Evolutionary conservation across 2,888 invertebrate genomes (phyloP).

Genomic region (Drosophila percnosoma): DNA sequence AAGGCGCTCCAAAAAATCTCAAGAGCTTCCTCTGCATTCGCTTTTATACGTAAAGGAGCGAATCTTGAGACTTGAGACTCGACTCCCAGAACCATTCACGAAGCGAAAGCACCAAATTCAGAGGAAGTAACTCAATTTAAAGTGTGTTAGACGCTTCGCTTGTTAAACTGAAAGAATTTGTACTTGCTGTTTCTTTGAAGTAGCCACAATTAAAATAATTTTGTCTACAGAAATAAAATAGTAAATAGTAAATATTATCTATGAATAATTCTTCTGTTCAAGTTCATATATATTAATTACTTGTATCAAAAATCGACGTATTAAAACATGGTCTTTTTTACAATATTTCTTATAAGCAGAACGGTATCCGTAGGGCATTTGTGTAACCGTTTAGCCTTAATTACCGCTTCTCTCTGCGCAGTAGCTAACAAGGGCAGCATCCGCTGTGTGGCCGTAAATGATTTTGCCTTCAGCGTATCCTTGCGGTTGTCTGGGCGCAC

Average conservation of each 20-base stretch:
- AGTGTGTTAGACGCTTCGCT: conserved; percentile 12
- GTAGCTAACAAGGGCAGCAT: neutral
- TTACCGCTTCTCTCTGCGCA: conserved; percentile 3
- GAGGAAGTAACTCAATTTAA: conserved; percentile 40
- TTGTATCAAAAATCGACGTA: neutral
- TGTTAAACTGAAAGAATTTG: neutral
- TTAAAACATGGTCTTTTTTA: neutral
- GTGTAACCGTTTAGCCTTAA: neutral
- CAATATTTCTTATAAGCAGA: neutral
- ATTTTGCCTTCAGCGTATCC: conserved; percentile 45
- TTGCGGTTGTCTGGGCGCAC: conserved; percentile 40
- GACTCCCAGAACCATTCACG: conserved; percentile 53
- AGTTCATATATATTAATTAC: neutral
- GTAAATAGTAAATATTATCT: neutral
- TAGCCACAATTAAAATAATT: neutral
- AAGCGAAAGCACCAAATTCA: conserved; percentile 33
- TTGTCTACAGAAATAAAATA: neutral
- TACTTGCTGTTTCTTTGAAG: neutral
- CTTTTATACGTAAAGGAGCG: conserved; percentile 14
- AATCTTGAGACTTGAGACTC: conserved; percentile 12
- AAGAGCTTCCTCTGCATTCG: conserved; percentile 25
- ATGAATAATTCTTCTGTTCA: neutral
- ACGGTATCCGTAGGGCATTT: neutral
- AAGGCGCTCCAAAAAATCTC: conserved; percentile 42
- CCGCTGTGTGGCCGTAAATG: conserved; percentile 44